A percentile compares a stretch with the other conserved stretches of the same genome.
phyloP scores from a whole-genome alignment of 2,113 vertebrate species.

The Barnardius zonarius region DNA sequence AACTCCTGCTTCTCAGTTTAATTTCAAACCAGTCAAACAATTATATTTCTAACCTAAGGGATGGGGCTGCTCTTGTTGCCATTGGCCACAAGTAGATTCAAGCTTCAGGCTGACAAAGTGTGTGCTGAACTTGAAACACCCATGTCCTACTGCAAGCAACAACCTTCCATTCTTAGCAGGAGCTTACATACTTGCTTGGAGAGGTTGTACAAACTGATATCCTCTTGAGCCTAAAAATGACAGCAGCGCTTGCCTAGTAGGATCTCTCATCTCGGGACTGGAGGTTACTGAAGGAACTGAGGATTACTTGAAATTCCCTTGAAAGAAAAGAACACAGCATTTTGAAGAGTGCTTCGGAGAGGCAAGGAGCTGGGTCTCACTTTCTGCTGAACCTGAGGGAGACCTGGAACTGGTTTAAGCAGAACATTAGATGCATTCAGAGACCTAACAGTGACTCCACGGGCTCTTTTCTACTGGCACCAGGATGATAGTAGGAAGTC shows the following conservation, averaged over 20 bases:
- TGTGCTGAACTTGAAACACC: background rate
- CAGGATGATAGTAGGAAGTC: rapidly evolving
- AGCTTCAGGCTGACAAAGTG: background rate
- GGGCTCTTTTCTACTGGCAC: background rate
- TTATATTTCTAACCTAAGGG: background rate
- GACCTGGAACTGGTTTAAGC: background rate
- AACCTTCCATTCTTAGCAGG: background rate
- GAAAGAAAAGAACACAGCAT: background rate
- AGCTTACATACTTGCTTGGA: background rate
- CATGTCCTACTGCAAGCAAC: background rate
- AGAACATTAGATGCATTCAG: background rate
- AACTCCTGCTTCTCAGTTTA: slow-evolving; percentile 4
- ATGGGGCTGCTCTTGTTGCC: background rate
- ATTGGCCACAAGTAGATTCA: background rate
- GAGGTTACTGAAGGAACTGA: background rate
- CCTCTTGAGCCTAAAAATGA: background rate
- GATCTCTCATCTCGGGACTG: background rate
- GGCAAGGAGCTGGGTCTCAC: background rate
- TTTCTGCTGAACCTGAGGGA: background rate
- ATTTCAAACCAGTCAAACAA: background rate
- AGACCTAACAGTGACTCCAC: background rate
- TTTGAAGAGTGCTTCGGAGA: background rate
- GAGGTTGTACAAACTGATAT: background rate
- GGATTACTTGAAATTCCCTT: background rate
- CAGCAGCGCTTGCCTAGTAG: background rate